Base-by-base conservation (phyloP, 1,140 invertebrate species). In the Belonocnema kinseyi region DNA sequence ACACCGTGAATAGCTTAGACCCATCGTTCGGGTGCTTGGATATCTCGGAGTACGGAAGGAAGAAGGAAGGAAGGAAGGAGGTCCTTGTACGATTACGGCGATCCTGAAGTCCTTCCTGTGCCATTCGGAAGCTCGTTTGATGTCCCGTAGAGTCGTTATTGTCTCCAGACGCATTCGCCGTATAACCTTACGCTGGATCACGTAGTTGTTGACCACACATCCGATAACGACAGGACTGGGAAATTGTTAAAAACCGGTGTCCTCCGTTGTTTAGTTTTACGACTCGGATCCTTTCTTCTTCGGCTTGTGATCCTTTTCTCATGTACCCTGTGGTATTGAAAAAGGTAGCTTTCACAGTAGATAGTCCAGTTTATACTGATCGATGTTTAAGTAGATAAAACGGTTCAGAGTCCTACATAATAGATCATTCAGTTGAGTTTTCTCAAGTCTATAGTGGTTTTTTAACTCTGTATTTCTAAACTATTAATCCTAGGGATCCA, bases 91-190 rank as follows among this genome's bases (percentile, higher is more conserved):
- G 61, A 66, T 52, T 87, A 88, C 83, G 84, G 66, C 80, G 80
- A 79, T 76, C 76, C 78, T 80, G 82, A 79, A 84, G 84, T 90
- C 84, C 83, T 83, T 77, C 75, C 82, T 84, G 77, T 79, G 78
- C 87, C 84, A 88, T 90, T 90, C 85, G 86, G 87, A 86, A 88
- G 85, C 87, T 88, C 87, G 85, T 88, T 91, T 88, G 90, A 91
- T 91, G 86, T 87, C 74, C 82, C 85, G 78, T 88, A 81, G 85
- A 87, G 83, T 77, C 85, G 82, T 91, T 90, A 91, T 91, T 90
- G 88, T 89, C 85, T 87, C 83, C 74, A 82, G 86, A 87, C 84
- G 74, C 82, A 83, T 82, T 81, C 77, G 50, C 80, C 77, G 74
- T 83, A 82, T 77, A 79, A 72, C 77, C 85, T 85, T 82, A 79